Evolutionary conservation across 2,113 vertebrate genomes (phyloP), one percentile per base, ranked within the genome.

Genomic region (Corynorhinus townsendii): DNA sequence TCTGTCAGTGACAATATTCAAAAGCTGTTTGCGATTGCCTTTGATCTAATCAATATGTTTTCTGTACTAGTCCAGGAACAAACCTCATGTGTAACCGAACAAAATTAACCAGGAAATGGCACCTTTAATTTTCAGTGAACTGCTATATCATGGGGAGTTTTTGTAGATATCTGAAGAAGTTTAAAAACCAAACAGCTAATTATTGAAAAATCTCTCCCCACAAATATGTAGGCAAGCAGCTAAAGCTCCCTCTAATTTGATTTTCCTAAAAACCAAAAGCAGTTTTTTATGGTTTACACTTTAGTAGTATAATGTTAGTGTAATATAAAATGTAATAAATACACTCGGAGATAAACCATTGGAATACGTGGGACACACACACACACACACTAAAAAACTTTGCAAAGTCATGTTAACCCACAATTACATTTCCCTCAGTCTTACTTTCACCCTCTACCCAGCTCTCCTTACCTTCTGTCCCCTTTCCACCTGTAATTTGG

Each of bases 121-220:
- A 75, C 30, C 20, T 84, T 91, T 81, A 26, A 12, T 75, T 94
- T 47, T 79, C 77, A 86, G 73, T 75, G 22, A 54, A 52, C 59
- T 77, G 28, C 33, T 86, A n/a, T 2, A 64, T 85, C 49, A 86
- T n/a, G 38, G 83, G 7, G 71, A 90, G 45, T 92, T 94, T 77
- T 76, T 92, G 40, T 73, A 87, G 93, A 68, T 68, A 84, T 79
- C 47, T 54, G 64, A 87, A 49, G 88, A 91, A 43, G 35, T 89
- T 85, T 87, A 92, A 92, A 93, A 86, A 54, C 12, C 71, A 87
- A 92, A 91, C 5, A 68, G 10, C 38, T 80, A 76, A 72, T 49
- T 45, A 85, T 68, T 71, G 20, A 88, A 77, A 80, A 49, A 69
- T 77, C 3, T 26, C 12, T 79, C 33, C 3, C 68, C 49, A 19